Evolutionary conservation across 2,888 invertebrate species (phyloP).

Genomic region (Drosophila dives): DNA sequence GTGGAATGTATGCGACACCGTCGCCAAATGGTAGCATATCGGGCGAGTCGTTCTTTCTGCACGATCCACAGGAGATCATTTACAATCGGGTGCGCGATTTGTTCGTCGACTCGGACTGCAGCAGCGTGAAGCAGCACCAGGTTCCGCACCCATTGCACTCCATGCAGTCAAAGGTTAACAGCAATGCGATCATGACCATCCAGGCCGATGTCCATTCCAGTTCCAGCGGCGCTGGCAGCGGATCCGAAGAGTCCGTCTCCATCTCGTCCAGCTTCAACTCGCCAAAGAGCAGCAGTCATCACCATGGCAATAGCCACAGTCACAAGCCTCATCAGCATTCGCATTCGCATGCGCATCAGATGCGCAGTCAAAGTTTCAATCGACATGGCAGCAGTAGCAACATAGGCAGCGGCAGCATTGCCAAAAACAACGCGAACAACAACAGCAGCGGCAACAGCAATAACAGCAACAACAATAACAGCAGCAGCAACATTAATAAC

Average conservation of each 20-base stretch:
- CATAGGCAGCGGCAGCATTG: constrained; percentile 39
- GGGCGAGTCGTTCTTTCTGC: constrained; percentile 93
- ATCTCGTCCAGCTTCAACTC: constrained; percentile 86
- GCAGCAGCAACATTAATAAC: constrained; percentile 47
- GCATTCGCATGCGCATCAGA: constrained; percentile 41
- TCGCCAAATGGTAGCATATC: constrained; percentile 87
- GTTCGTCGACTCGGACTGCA: constrained; percentile 87
- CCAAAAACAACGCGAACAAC: constrained; percentile 29
- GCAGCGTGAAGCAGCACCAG: constrained; percentile 77
- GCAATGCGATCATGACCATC: constrained; percentile 87
- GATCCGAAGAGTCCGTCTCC: constrained; percentile 88
- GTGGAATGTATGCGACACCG: constrained; percentile 85
- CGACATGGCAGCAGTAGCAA: constrained; percentile 54
- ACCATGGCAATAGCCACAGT: constrained; percentile 60
- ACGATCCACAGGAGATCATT: constrained; percentile 91
- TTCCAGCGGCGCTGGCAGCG: constrained; percentile 87
- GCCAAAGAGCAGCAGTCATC: constrained; percentile 80
- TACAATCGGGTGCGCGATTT: constrained; percentile 94
- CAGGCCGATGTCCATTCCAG: constrained; percentile 95
- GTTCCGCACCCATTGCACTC: constrained; percentile 58
- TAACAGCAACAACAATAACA: constrained; percentile 55
- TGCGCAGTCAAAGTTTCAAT: constrained; percentile 71
- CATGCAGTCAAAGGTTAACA: constrained; percentile 62
- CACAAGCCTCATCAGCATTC: constrained; percentile 35
- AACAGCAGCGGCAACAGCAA: constrained; percentile 45